A percentile compares a stretch with the other conserved stretches of the same genome.
phyloP scores from a whole-genome alignment of 2,888 invertebrate genomes.

The Galerucella calmariensis region DNA sequence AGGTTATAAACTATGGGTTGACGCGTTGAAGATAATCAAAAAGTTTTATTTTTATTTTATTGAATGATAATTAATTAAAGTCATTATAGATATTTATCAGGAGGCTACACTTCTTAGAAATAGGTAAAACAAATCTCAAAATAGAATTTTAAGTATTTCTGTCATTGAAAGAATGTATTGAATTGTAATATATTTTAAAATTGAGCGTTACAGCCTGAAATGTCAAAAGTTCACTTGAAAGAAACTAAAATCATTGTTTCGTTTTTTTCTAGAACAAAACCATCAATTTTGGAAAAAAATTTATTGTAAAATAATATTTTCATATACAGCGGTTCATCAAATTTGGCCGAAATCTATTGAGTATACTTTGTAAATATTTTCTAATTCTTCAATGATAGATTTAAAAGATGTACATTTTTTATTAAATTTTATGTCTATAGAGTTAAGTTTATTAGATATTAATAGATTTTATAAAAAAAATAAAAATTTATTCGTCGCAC shows the following conservation, averaged over 20 bases:
- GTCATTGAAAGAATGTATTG: slow-evolving; percentile 15
- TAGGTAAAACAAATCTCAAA: slow-evolving; percentile 13
- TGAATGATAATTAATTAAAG: background rate
- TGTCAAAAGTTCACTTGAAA: background rate
- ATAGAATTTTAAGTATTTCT: slow-evolving; percentile 15
- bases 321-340: background rate
- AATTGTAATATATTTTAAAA: background rate
- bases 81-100: slow-evolving; percentile 18
- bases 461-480: slow-evolving; percentile 25
- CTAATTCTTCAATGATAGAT: slow-evolving; percentile 19
- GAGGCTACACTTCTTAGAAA: slow-evolving; percentile 22
- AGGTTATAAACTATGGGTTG: too few species aligned
- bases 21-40: background rate
- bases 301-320: background rate
- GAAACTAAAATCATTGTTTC: background rate
- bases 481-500: slow-evolving; percentile 17
- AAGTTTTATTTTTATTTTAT: slow-evolving; percentile 17
- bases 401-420: slow-evolving; percentile 22
- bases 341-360: background rate
- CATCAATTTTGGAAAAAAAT: background rate
- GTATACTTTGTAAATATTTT: slow-evolving; percentile 14
- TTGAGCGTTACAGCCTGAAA: background rate
- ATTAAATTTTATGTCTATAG: slow-evolving; percentile 15
- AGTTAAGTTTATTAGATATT: slow-evolving; percentile 22
- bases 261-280: background rate